These are phyloP conservation scores for Thymallus thymallus DNA, from an alignment of 2,113 vertebrate species.

Conservation along the genomic window DNA sequence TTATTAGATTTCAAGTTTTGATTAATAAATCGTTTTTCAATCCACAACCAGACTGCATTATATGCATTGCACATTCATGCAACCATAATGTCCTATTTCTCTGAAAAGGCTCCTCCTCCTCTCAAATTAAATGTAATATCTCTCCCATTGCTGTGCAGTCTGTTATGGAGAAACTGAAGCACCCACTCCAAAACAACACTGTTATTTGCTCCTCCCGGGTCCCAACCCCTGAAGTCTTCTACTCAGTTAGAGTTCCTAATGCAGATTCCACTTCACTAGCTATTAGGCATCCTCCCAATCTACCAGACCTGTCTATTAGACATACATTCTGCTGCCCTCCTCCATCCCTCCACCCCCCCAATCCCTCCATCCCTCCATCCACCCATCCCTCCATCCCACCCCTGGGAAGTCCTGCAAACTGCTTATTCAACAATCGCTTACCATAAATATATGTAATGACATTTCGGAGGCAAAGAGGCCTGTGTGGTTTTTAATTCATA, in stretches of 20 bases:
- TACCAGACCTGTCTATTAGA: constrained; percentile 62
- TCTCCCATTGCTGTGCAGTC: constrained; percentile 49
- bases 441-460: constrained; percentile 82
- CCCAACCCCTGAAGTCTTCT: constrained; percentile 71
- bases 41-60: no score
- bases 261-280: constrained; percentile 81
- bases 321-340: constrained; percentile 34
- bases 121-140: constrained; percentile 36
- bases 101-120: constrained; percentile 35
- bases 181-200: constrained; percentile 61
- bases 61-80: no score
- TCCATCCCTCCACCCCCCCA: constrained; percentile 33
- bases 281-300: constrained; percentile 72
- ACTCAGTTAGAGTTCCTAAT: constrained; percentile 79
- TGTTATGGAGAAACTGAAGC: constrained; percentile 58
- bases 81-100: constrained; percentile 16
- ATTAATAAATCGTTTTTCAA: no score
- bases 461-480: constrained; percentile 80
- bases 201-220: constrained; percentile 60
- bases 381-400: constrained; percentile 38
- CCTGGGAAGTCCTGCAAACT: constrained; percentile 75
- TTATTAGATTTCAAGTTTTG: no score
- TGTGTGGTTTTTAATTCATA: constrained; percentile 84
- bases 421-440: constrained; percentile 81
- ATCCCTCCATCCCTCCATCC: constrained; percentile 27